A percentile compares a stretch with the other conserved stretches of the same genome.
phyloP scores from a whole-genome alignment of 2,113 vertebrate species.

The Sebastes schlegelii region DNA sequence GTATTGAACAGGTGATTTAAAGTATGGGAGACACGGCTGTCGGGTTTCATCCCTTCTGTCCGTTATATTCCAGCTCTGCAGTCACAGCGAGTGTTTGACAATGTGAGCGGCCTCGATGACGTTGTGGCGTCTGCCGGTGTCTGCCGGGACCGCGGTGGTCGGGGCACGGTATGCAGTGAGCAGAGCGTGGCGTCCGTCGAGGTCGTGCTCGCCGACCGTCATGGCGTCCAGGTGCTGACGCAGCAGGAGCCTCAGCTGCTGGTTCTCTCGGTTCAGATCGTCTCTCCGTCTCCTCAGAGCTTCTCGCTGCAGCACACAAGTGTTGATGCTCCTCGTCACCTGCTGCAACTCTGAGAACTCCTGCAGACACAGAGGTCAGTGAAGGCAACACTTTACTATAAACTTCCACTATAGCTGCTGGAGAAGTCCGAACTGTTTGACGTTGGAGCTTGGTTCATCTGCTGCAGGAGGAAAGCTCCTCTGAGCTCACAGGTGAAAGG shows the following conservation, averaged over 20 bases:
- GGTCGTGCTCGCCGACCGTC: background rate
- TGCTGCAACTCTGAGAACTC: background rate
- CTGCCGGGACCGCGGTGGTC: accelerated
- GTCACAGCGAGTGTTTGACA: background rate
- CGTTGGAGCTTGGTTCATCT: too few relatives aligned
- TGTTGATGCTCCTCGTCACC: background rate
- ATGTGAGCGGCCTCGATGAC: slow-evolving; percentile 8
- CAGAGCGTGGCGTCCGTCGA: background rate
- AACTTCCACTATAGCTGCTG: too few relatives aligned
- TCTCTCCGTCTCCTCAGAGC: background rate
- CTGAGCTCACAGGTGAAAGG: too few relatives aligned
- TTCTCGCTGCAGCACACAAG: background rate
- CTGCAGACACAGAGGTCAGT: slow-evolving; percentile 13
- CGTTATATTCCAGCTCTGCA: background rate
- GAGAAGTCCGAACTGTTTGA: too few relatives aligned
- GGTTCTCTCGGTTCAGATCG: slow-evolving; percentile 38
- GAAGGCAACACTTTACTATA: background rate
- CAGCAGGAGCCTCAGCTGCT: slow-evolving; percentile 35
- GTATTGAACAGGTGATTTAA: too few relatives aligned
- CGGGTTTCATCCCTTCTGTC: too few relatives aligned
- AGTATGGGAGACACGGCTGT: too few relatives aligned
- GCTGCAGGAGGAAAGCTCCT: too few relatives aligned
- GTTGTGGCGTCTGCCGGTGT: background rate
- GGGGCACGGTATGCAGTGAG: slow-evolving; percentile 8
- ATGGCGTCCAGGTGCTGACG: slow-evolving; percentile 37